Evolutionary conservation across 53 echinoderm and acorn worm species (phyloP).

Genomic region (Actinopyga echinites): DNA sequence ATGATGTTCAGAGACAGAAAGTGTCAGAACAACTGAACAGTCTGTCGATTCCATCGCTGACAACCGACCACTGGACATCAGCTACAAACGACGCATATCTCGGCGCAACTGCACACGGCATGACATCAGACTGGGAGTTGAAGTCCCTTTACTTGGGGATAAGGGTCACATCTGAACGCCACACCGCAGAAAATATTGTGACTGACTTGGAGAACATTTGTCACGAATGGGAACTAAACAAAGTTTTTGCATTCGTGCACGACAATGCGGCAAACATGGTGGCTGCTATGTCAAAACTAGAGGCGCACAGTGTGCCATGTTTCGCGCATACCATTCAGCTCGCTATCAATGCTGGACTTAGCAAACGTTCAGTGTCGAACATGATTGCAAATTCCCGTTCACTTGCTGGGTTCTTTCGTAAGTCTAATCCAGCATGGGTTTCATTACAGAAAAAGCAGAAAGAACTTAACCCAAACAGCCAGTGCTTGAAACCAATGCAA

Average conservation of each 20-base stretch:
- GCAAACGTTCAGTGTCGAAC: background rate
- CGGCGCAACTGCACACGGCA: constrained; percentile 55
- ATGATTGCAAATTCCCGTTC: background rate
- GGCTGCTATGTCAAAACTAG: background rate
- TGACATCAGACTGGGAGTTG: constrained; percentile 20
- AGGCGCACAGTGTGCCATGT: background rate
- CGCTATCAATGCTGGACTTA: constrained; percentile 8
- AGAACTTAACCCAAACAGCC: background rate
- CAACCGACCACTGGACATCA: constrained; percentile 62
- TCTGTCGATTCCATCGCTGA: background rate
- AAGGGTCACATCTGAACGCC: constrained; percentile 31
- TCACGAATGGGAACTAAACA: constrained; percentile 32
- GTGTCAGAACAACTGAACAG: background rate
- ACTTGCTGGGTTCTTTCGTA: background rate
- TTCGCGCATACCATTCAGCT: constrained; percentile 6
- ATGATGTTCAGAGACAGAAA: background rate
- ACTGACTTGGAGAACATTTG: constrained; percentile 30
- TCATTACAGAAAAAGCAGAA: background rate
- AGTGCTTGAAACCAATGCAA: background rate
- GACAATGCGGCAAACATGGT: constrained; percentile 31
- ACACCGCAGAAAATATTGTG: constrained; percentile 44
- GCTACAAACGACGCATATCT: constrained; percentile 42
- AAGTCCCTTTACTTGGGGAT: constrained; percentile 41
- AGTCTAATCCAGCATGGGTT: constrained; percentile 16
- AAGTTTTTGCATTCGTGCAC: constrained; percentile 29